Base-by-base conservation (phyloP, 2,888 invertebrate genomes). In the Gasteruption jaculator region DNA sequence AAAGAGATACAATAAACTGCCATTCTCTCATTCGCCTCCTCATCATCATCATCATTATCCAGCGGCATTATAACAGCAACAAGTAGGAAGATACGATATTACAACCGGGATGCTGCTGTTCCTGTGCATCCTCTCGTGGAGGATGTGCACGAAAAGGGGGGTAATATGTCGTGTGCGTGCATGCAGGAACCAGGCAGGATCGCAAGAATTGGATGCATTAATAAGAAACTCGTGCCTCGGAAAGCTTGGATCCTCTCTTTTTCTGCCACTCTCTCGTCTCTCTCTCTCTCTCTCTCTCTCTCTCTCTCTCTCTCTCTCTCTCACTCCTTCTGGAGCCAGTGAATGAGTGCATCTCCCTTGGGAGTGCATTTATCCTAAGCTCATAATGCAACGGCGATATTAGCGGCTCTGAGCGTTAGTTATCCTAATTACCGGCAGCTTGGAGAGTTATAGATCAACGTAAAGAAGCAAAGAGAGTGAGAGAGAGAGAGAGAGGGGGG, bases 391-490 rank as follows among this genome's bases (percentile, higher is more conserved):
- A 44, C 29, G 14, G 36, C 41, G 38, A 46, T 48, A 46, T 44
- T 46, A 44, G 46, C 42, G 33, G n/a, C n/a, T n/a, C 27, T 39
- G 30, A 35, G 7, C 29, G 35, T 36, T 50, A 52, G 55, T 56
- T 56, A 56, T 54, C 50, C 54, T 50, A 52, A 56, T 56, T 56
- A 48, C 48, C 46, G 44, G 39, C 49, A 46, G 45, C 36, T 38
- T 26, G 33, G 37, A 45, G 53, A 52, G 45, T 53, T 52, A 53
- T 50, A 43, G 48, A 45, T 52, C 50, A 43, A 21, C 37, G 22
- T n/a, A 21, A 14, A 24, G 30, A 10, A 21, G 20, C 8, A 11
- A n/a, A 20, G 19, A n/a, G n/a, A 18, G 33, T n/a, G 11, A 20
- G 16, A 5, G 21, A 20, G 33, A 18, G 19, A 10, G 33, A 2